Conservation (phyloP, 1,140 invertebrate genomes). For the Cyclargus thomasi region DNA sequence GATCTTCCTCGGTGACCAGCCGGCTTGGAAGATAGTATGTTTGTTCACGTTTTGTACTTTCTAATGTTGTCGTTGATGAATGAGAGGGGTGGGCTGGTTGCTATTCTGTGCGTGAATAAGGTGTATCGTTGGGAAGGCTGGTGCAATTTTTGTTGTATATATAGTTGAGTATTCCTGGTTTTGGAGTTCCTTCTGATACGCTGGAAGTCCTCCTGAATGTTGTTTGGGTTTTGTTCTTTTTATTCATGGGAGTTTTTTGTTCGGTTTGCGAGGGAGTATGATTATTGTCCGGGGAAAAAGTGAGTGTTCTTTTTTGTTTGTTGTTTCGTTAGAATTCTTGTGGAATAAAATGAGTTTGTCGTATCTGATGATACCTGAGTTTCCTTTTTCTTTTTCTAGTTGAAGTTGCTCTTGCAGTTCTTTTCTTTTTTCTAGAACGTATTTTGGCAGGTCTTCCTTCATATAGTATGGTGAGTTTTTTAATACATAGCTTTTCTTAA, state of each 20-base stretch:
- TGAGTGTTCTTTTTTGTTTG: not conserved
- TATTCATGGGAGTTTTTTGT: no score
- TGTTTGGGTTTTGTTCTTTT: no score
- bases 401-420: constrained; percentile 11
- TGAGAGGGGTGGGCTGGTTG: not conserved
- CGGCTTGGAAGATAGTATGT: constrained; percentile 17
- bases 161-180: not conserved
- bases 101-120: no score
- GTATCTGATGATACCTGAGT: constrained; percentile 19
- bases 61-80: not conserved
- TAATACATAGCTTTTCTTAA: not conserved
- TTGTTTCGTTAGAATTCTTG: not conserved
- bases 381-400: constrained; percentile 22
- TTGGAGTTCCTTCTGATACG: no score
- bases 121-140: no score
- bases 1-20: not conserved
- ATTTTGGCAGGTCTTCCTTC: not conserved
- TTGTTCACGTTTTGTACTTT: not conserved
- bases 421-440: constrained; percentile 20
- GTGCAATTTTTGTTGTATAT: no score
- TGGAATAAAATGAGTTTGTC: no score
- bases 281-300: no score
- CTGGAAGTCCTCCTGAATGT: no score
- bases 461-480: not conserved
- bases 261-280: no score